These are phyloP conservation scores for Willowsia nigromaculata DNA, from an alignment of 2,888 invertebrate species.

Conservation along the genomic window DNA sequence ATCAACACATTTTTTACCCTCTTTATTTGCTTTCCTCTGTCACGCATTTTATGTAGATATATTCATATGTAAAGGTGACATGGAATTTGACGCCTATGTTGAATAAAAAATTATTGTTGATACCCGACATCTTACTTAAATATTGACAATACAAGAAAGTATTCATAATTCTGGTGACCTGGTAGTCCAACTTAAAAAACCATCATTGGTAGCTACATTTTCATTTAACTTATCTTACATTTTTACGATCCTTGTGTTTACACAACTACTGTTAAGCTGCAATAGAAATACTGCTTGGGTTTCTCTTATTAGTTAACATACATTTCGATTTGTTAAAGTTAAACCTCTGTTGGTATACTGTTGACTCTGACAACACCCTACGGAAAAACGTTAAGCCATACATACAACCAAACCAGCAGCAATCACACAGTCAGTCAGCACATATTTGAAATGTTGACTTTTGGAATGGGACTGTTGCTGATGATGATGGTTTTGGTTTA, in stretches of 20 bases:
- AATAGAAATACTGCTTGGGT: not conserved
- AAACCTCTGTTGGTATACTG: not conserved
- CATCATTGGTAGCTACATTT: not conserved
- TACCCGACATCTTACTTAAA: not conserved
- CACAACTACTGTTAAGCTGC: not conserved
- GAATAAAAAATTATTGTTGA: not conserved
- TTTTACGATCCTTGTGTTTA: not conserved
- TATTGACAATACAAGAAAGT: not conserved
- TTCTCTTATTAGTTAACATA: not conserved
- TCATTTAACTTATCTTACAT: not conserved
- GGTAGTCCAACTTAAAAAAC: not conserved
- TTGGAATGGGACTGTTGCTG: constrained; percentile 7
- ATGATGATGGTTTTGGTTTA: not conserved
- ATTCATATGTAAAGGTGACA: not conserved
- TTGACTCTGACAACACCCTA: constrained; percentile 42
- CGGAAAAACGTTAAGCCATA: not conserved
- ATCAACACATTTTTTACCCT: not conserved
- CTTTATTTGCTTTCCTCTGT: constrained; percentile 30
- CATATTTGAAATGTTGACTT: constrained; percentile 23
- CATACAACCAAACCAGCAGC: not conserved
- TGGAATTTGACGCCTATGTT: not conserved
- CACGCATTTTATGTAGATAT: not conserved
- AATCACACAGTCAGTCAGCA: not conserved
- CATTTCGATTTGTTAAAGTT: not conserved
- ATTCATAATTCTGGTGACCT: not conserved